Evolutionary conservation across 2,888 invertebrate species (phyloP).

Genomic region (Trissoscelio sp.): DNA sequence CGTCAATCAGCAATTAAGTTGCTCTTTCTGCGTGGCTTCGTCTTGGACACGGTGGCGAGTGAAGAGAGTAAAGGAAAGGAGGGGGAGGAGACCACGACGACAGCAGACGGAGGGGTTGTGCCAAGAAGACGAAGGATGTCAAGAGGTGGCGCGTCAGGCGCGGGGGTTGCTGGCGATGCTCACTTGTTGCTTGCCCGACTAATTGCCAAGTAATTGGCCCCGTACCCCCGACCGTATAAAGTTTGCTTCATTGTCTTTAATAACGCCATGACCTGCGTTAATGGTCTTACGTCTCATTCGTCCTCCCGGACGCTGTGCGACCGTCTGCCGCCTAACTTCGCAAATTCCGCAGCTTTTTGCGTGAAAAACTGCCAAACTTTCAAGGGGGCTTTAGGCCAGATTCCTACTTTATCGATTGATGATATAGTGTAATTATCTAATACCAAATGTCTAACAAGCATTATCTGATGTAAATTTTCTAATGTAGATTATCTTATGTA

Average conservation of each 20-base stretch:
- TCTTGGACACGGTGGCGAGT: slow-evolving; percentile 67
- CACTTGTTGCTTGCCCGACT: slow-evolving; percentile 83
- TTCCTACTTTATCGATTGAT: too few relatives aligned
- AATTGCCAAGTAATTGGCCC: slow-evolving; percentile 83
- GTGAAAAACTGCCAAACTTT: slow-evolving; percentile 18
- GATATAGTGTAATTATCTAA: too few relatives aligned
- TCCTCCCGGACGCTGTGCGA: slow-evolving; percentile 15
- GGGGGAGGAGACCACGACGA: background rate
- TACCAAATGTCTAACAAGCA: too few relatives aligned
- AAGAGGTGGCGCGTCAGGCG: slow-evolving; percentile 61
- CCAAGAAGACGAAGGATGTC: slow-evolving; percentile 71
- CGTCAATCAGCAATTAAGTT: slow-evolving; percentile 48
- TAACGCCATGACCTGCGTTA: slow-evolving; percentile 82
- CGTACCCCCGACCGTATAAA: slow-evolving; percentile 81
- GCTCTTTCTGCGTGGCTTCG: slow-evolving; percentile 57
- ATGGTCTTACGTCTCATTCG: slow-evolving; percentile 78
- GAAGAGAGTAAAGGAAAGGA: slow-evolving; percentile 23
- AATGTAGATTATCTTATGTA: too few relatives aligned
- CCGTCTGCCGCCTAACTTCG: slow-evolving; percentile 37
- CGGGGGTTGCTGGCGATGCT: slow-evolving; percentile 79
- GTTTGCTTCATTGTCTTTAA: slow-evolving; percentile 83
- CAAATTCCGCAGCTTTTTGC: slow-evolving; percentile 22
- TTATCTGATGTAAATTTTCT: too few relatives aligned
- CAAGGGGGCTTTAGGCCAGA: too few relatives aligned
- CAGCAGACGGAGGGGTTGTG: slow-evolving; percentile 60